These are phyloP conservation scores for Gastrophryne carolinensis DNA, from an alignment of 2,797 vertebrate species.

Conservation along the genomic window DNA sequence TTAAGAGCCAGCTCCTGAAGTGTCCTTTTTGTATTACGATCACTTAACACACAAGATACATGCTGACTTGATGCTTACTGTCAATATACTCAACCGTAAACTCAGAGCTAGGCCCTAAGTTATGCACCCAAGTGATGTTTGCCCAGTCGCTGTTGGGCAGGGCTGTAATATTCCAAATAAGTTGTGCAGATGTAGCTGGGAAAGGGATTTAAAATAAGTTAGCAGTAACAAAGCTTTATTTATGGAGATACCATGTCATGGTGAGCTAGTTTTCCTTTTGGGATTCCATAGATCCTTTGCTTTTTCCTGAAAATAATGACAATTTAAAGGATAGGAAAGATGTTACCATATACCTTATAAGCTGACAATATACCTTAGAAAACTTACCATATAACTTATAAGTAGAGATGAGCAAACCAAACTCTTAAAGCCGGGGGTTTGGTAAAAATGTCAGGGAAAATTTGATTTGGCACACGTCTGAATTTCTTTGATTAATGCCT, in stretches of 20 bases:
- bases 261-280: too few relatives aligned
- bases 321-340: too few relatives aligned
- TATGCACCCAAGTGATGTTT: constrained; percentile 98
- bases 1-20: constrained; percentile 27
- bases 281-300: too few relatives aligned
- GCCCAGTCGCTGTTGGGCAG: constrained; percentile 94
- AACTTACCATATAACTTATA: too few relatives aligned
- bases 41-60: constrained; percentile 58
- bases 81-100: constrained; percentile 98
- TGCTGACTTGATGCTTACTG: constrained; percentile 86
- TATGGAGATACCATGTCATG: neutral
- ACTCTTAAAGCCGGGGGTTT: too few relatives aligned
- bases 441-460: too few relatives aligned
- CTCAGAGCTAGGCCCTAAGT: constrained; percentile 88
- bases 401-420: too few relatives aligned
- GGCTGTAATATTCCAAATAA: constrained; percentile 95
- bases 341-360: too few relatives aligned
- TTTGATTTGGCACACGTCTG: too few relatives aligned
- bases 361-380: too few relatives aligned
- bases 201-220: constrained; percentile 74
- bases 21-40: constrained; percentile 6
- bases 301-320: too few relatives aligned
- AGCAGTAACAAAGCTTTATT: constrained; percentile 3
- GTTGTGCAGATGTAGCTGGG: constrained; percentile 76
- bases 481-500: too few relatives aligned